Evolutionary conservation across 2,113 vertebrate species (phyloP), one percentile per base, ranked within the genome.

Genomic region (Leptobrachium leishanense): DNA sequence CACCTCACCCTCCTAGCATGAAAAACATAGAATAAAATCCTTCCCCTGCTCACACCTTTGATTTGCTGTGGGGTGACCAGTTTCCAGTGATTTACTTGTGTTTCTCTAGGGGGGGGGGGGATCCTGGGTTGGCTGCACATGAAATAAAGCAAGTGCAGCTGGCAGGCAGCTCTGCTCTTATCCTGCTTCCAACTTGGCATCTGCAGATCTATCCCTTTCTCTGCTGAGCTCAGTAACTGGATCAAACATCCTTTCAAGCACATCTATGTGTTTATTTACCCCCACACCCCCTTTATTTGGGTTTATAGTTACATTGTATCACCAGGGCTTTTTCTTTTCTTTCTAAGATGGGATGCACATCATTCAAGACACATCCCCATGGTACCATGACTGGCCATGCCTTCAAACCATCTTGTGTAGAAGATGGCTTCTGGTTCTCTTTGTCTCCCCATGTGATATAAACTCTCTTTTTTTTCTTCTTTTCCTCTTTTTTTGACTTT

Each of bases 101-200:
- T 44, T 42, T 64, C 43, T 31, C 44, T 43, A 50, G 46, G 46
- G 20, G 20, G 20, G 20, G 20, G 20, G 77, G 53, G 76, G 0
- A 64, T 43, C 40, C 57, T 80, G 12, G 81, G 84, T 80, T 82
- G 82, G 68, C 68, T 70, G 9, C 2, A 41, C 11, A 7, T 59
- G 6, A 5, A 43, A 59, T 13, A 57, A 31, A 59, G 66, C 40
- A 8, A 68, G 2, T 39, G 74, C 9, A 5, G 8, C n/a, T 66
- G 55, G 72, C 57, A 50, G 46, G 9, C 72, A 57, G 10, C 42
- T 57, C 5, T 46, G 41, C 13, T 8, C 39, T 57, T 57, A 55
- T 40, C 5, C 20, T 20, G n/a, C 13, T 64, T 74, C 42, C 57
- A 46, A 73, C 55, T 74, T 74, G 72, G 72, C 72, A 63, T 43